Conservation (phyloP, 2,797 vertebrate species). For the Poliocrania exsul region DNA sequence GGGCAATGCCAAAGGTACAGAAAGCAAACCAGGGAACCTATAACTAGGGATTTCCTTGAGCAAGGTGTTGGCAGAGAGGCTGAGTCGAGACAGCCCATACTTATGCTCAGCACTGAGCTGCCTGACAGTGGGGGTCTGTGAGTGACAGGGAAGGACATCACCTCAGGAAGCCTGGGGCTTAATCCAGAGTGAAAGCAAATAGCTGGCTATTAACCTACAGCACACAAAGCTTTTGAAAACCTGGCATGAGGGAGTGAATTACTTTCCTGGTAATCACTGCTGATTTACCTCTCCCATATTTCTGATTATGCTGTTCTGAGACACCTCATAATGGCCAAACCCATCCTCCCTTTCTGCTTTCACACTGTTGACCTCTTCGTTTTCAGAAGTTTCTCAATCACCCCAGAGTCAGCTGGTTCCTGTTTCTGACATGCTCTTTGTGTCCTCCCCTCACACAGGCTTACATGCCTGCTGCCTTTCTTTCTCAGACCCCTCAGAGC, state of each 20-base stretch:
- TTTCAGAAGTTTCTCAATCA: background rate
- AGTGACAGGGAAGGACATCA: background rate
- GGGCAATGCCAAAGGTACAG: background rate
- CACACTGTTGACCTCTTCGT: background rate
- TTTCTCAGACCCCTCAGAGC: background rate
- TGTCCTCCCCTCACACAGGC: background rate
- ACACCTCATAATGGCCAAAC: background rate
- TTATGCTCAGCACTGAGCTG: background rate
- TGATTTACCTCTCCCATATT: conserved; percentile 31
- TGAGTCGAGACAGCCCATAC: background rate
- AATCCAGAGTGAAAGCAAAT: conserved; percentile 18
- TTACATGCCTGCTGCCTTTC: background rate
- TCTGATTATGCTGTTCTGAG: conserved; percentile 2
- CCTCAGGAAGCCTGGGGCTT: background rate
- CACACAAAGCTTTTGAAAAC: conserved; percentile 42
- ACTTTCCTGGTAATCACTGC: conserved; percentile 7
- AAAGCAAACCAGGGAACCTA: background rate
- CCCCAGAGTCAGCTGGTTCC: background rate
- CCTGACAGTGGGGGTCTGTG: background rate
- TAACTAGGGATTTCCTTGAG: background rate
- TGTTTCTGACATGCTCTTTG: fast-evolving
- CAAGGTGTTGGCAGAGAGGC: background rate
- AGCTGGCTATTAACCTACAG: conserved; percentile 4
- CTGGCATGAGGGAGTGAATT: conserved; percentile 28
- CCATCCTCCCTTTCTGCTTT: background rate